These are phyloP conservation scores for Argynnis bischoffii DNA, from an alignment of 2,888 invertebrate species.

Conservation along the genomic window DNA sequence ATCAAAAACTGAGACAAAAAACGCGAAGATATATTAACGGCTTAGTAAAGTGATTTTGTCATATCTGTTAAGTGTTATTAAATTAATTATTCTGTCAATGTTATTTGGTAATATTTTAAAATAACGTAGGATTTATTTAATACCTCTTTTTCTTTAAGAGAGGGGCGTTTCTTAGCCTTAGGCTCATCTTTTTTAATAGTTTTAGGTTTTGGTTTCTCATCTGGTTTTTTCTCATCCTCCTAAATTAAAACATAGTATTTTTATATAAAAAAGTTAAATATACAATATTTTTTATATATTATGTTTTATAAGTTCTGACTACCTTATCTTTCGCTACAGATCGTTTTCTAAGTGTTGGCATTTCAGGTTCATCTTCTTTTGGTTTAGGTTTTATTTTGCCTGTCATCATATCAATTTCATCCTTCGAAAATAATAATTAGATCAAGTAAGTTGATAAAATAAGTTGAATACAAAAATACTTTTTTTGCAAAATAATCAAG, in stretches of 20 bases:
- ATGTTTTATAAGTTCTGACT: conserved; percentile 37
- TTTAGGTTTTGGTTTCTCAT: conserved; percentile 74
- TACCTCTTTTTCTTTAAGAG: conserved; percentile 78
- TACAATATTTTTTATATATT: conserved; percentile 12
- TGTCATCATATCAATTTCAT: conserved; percentile 71
- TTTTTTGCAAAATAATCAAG: not conserved
- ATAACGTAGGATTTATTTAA: conserved; percentile 17
- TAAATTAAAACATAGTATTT: conserved; percentile 44
- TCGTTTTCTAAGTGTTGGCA: conserved; percentile 69
- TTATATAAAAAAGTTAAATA: not conserved
- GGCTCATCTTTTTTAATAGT: conserved; percentile 67
- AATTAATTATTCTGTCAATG: not conserved
- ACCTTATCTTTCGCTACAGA: conserved; percentile 75
- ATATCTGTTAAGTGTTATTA: conserved; percentile 15
- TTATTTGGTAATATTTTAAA: conserved; percentile 1
- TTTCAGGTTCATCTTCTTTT: conserved; percentile 71
- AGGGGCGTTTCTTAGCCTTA: conserved; percentile 70
- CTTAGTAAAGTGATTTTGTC: conserved; percentile 2
- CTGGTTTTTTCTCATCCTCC: conserved; percentile 74
- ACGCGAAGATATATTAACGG: conserved; percentile 16
- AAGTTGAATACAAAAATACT: not conserved
- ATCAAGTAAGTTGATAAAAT: not conserved
- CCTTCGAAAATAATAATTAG: conserved; percentile 49
- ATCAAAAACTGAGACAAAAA: not conserved
- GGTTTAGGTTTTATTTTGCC: conserved; percentile 77